A percentile compares a stretch with the other conserved stretches of the same genome.
Conservation (phyloP, 2,113 vertebrate species). For the Zapus hudsonius region DNA sequence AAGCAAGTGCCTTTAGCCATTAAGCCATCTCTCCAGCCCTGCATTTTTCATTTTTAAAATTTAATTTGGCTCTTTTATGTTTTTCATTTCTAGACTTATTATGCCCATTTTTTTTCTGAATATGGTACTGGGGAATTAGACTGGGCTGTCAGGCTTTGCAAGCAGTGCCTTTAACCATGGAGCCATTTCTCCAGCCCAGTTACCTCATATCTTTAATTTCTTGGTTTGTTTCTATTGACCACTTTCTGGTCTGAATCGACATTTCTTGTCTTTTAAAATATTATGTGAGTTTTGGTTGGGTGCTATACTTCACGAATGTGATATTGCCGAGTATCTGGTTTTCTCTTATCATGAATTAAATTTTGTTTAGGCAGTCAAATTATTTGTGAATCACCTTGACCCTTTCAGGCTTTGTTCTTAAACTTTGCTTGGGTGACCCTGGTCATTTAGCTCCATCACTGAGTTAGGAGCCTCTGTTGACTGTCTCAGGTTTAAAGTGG, state of each 20-base stretch:
- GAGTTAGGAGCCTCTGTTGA: neutral
- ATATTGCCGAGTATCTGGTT: constrained; percentile 8
- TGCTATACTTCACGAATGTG: constrained; percentile 25
- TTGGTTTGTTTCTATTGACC: constrained; percentile 7
- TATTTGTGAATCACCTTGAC: constrained; percentile 16
- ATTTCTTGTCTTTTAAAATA: constrained; percentile 47
- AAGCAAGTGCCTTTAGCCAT: too few species aligned
- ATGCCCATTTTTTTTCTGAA: constrained; percentile 16
- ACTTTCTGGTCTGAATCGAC: neutral
- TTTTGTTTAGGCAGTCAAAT: constrained; percentile 3
- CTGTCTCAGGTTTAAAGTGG: neutral
- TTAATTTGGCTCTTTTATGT: neutral
- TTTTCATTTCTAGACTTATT: neutral
- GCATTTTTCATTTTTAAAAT: neutral
- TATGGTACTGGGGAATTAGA: too few species aligned
- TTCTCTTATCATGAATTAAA: neutral
- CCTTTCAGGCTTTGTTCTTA: constrained; percentile 28
- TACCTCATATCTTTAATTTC: neutral
- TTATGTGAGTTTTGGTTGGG: constrained; percentile 29
- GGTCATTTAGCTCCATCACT: neutral
- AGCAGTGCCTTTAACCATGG: too few species aligned
- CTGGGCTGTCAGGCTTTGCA: too few species aligned
- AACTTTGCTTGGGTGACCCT: neutral
- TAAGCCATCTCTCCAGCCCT: too few species aligned
- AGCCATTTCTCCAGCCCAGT: too few species aligned